Evolutionary conservation across 2,797 vertebrate genomes (phyloP), one percentile per base, ranked within the genome.

Genomic region (Hyperoplus immaculatus): DNA sequence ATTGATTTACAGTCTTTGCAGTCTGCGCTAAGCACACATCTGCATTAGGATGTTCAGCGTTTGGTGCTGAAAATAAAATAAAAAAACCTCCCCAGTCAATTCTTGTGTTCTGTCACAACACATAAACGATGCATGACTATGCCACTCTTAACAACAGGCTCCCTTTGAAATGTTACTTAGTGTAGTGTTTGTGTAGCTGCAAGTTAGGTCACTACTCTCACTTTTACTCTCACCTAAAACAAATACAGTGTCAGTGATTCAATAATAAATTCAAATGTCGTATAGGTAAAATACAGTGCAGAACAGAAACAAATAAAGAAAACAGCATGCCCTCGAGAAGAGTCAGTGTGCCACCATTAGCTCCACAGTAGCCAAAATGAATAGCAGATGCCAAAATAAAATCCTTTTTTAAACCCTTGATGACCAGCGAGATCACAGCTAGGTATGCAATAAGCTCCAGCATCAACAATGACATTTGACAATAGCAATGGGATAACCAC

Each of bases 191-290:
- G 46, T 76, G 78, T 73, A 29, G 18, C 38, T 68, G 66, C 46
- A 47, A 69, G 54, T 74, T 69, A 75, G 75, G 62, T 65, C n/a
- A 60, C 55, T 73, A 69, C 8, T 81, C 71, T 76, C 71, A 74
- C 73, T 85, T 86, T 58, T 74, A 75, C 58, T 90, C 79, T 88
- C 68, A 75, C 84, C 75, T 75, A 77, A 92, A 92, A 88, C 62
- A 64, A 80, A 84, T 69, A 84, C 58, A 77, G 38, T 47, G 55
- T 82, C 71, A 88, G 66, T 81, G 68, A 81, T 73, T 51, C 77
- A 78, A 82, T 60, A 70, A 85, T 75, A 70, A 80, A 78, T 62
- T 56, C 42, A 69, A 61, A 82, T 64, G 29, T 69, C 78, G 81
- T 69, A 73, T 41, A 69, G 58, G 72, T 77, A 59, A 84, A 69